These are phyloP conservation scores for Chionomys nivalis DNA, from an alignment of 2,113 vertebrate species.

Conservation along the genomic window DNA sequence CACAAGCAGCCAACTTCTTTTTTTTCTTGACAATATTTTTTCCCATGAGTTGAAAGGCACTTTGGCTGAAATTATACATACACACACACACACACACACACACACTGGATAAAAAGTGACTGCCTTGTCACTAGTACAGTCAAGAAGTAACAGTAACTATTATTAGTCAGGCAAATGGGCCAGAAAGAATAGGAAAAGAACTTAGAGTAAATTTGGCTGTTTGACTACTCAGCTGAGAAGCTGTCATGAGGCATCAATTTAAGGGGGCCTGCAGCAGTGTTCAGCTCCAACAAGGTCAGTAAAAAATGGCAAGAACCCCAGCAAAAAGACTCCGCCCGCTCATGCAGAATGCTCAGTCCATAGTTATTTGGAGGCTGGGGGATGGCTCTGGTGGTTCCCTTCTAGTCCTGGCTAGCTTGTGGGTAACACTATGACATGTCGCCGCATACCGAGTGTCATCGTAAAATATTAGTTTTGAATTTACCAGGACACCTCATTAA, in stretches of 20 bases:
- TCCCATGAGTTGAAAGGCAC: neutral
- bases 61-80: neutral
- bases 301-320: constrained; percentile 55
- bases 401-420: neutral
- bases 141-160: constrained; percentile 69
- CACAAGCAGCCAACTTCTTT: neutral
- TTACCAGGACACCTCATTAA: constrained; percentile 79
- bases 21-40: neutral
- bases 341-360: constrained; percentile 14
- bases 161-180: constrained; percentile 68
- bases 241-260: constrained; percentile 59
- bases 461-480: constrained; percentile 74
- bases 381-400: neutral
- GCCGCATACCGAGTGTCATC: neutral
- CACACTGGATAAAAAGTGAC: constrained; percentile 42
- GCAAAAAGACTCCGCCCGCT: constrained; percentile 46
- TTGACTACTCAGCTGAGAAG: constrained; percentile 66
- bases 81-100: neutral
- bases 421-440: constrained; percentile 37
- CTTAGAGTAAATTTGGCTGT: constrained; percentile 64
- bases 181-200: constrained; percentile 71
- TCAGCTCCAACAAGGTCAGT: constrained; percentile 67
- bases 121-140: constrained; percentile 38
- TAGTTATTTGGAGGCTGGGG: constrained; percentile 8
- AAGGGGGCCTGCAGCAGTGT: constrained; percentile 19